phyloP scores from a whole-genome alignment of 2,113 vertebrate species.

The Zeus faber region DNA sequence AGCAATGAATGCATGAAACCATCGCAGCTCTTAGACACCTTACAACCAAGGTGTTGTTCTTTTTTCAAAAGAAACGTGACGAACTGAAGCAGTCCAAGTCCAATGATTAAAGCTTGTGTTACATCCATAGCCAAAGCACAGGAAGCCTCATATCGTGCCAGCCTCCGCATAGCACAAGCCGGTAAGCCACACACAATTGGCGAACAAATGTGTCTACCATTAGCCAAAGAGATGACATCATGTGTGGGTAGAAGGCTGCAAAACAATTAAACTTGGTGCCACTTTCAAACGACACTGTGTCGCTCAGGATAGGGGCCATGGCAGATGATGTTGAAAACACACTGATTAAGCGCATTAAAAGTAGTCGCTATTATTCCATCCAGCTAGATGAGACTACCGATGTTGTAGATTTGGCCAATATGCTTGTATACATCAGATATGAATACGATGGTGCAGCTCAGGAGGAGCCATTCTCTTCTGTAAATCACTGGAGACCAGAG shows the following conservation, averaged over 20 bases:
- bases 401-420: constrained; percentile 14
- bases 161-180: not conserved
- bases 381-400: constrained; percentile 16
- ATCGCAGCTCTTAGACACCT: too few species aligned
- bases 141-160: not conserved
- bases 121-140: not conserved
- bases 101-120: too few species aligned
- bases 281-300: constrained; percentile 13
- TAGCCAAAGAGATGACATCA: constrained; percentile 4
- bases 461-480: constrained; percentile 3
- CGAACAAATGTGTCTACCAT: not conserved
- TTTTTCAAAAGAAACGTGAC: too few species aligned
- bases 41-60: too few species aligned
- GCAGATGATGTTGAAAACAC: constrained; percentile 2
- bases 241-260: not conserved
- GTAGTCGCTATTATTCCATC: constrained; percentile 15
- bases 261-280: constrained; percentile 4
- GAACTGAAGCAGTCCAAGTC: too few species aligned
- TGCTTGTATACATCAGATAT: constrained; percentile 8
- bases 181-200: not conserved
- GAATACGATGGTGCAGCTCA: not conserved
- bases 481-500: too few species aligned
- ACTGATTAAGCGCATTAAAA: constrained; percentile 15
- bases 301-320: not conserved
- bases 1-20: too few species aligned